phyloP scores from a whole-genome alignment of 2,888 invertebrate species.

The Pandemis cinnamomeana region DNA sequence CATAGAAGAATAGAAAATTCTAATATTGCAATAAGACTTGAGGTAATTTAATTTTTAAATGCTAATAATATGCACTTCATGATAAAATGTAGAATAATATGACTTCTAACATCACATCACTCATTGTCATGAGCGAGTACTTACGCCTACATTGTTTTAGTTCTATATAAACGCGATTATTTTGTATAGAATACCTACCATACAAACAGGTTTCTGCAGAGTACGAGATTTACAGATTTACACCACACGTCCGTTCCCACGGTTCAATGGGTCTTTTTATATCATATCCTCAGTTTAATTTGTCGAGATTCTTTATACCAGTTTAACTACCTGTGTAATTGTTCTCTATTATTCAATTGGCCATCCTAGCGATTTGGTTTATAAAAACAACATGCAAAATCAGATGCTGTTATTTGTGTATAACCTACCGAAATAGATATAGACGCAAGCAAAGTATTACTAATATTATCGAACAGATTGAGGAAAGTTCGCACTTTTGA shows the following conservation, averaged over 20 bases:
- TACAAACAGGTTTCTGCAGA: conserved; percentile 33
- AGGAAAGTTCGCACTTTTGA: background rate
- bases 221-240: conserved; percentile 32
- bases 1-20: too few relatives aligned
- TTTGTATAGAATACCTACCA: conserved; percentile 32
- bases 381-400: background rate
- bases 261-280: conserved; percentile 52
- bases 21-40: too few relatives aligned
- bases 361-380: conserved; percentile 11
- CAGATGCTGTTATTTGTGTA: background rate
- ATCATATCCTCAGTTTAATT: conserved; percentile 57
- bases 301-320: conserved; percentile 47
- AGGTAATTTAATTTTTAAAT: too few relatives aligned
- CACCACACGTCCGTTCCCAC: conserved; percentile 50
- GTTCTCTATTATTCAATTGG: conserved; percentile 30
- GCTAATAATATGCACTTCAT: background rate
- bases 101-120: background rate
- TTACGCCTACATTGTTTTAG: background rate
- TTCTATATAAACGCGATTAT: conserved; percentile 5
- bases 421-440: background rate
- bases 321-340: conserved; percentile 32
- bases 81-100: background rate
- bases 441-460: background rate
- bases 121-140: background rate
- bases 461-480: background rate